These are phyloP conservation scores for Carassius gibelio DNA, from an alignment of 2,113 vertebrate genomes.

Conservation along the genomic window DNA sequence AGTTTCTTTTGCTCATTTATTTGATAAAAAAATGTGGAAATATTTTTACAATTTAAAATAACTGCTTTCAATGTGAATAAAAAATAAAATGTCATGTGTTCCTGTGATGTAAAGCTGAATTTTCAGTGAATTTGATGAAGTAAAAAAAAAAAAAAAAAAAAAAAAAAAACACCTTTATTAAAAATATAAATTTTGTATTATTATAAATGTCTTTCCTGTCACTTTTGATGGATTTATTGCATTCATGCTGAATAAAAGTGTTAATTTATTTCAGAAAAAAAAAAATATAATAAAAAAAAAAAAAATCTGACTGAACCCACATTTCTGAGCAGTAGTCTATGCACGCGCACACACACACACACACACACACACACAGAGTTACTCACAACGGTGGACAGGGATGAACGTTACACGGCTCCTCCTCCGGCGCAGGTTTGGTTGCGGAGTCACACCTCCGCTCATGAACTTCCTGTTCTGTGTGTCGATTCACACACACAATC, in stretches of 20 bases:
- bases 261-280: not conserved
- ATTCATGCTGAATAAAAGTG: not conserved
- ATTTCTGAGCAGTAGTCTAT: no score
- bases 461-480: slow-evolving; percentile 78
- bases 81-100: not conserved
- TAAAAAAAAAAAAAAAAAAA: no score
- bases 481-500: slow-evolving; percentile 78
- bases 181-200: no score
- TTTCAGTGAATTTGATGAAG: not conserved
- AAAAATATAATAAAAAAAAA: no score
- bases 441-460: slow-evolving; percentile 79
- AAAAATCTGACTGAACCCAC: no score
- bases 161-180: no score
- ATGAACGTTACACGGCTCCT: slow-evolving; percentile 81
- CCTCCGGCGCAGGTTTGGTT: slow-evolving; percentile 72
- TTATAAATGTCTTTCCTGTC: no score
- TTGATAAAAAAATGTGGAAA: not conserved
- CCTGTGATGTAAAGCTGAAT: not conserved
- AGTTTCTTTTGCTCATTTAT: not conserved
- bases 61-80: not conserved
- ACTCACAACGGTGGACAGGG: slow-evolving; percentile 88
- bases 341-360: no score
- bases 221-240: not conserved
- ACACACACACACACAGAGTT: not conserved
- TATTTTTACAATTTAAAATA: not conserved